Conservation (phyloP, 2,888 invertebrate genomes). For the Siphlonurus alternatus region DNA sequence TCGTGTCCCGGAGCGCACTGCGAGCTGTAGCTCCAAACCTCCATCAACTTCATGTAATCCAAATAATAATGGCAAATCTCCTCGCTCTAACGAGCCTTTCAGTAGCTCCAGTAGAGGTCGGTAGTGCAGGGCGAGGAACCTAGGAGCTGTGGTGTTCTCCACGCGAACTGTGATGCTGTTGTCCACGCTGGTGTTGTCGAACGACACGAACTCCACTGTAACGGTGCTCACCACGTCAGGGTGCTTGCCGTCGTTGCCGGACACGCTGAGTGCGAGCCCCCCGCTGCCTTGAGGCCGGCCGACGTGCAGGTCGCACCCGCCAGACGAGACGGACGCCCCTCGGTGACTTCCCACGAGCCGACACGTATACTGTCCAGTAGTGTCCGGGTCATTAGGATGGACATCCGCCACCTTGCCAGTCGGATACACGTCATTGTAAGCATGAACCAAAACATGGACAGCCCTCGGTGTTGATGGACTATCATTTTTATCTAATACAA, state of each 20-base stretch:
- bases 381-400: constrained; percentile 81
- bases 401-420: constrained; percentile 81
- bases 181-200: constrained; percentile 65
- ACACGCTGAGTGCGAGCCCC: constrained; percentile 52
- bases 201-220: constrained; percentile 61
- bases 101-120: constrained; percentile 52
- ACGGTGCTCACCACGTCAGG: constrained; percentile 74
- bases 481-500: constrained; percentile 77
- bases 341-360: constrained; percentile 37
- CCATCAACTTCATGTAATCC: constrained; percentile 48
- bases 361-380: constrained; percentile 78
- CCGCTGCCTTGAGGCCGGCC: neutral
- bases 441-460: constrained; percentile 60
- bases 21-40: constrained; percentile 53
- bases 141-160: constrained; percentile 49
- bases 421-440: constrained; percentile 38
- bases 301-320: constrained; percentile 56
- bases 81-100: constrained; percentile 43
- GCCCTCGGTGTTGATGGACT: constrained; percentile 72
- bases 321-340: constrained; percentile 16
- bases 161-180: constrained; percentile 66
- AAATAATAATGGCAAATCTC: constrained; percentile 49
- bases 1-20: constrained; percentile 28
- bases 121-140: constrained; percentile 63
- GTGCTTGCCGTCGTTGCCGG: constrained; percentile 81